Conservation (phyloP, 1,140 invertebrate genomes). For the Meteorus sp. region DNA sequence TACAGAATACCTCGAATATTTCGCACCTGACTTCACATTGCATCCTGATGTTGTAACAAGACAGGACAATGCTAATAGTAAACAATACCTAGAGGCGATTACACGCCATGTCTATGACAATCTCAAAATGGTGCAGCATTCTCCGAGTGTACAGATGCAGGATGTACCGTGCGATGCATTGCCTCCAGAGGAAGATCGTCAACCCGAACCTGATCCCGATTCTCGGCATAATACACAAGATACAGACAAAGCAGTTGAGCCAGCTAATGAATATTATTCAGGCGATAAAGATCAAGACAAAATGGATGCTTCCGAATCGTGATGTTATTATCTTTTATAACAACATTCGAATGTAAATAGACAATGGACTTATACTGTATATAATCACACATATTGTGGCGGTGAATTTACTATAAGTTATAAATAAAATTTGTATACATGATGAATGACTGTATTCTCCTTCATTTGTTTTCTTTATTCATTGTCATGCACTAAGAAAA, state of each 20-base stretch:
- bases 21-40: slow-evolving; percentile 91
- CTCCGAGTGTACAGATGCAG: slow-evolving; percentile 91
- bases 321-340: slow-evolving; percentile 30
- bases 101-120: slow-evolving; percentile 81
- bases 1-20: slow-evolving; percentile 94
- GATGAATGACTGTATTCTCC: background rate
- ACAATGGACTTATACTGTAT: background rate
- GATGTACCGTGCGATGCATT: slow-evolving; percentile 81
- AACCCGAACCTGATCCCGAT: slow-evolving; percentile 82
- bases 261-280: slow-evolving; percentile 91
- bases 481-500: background rate
- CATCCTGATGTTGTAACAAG: slow-evolving; percentile 85
- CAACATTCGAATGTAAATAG: background rate
- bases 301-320: slow-evolving; percentile 53
- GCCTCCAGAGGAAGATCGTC: slow-evolving; percentile 68
- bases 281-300: slow-evolving; percentile 84
- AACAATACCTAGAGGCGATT: slow-evolving; percentile 88
- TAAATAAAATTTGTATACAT: background rate
- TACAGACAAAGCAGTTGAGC: slow-evolving; percentile 82
- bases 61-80: slow-evolving; percentile 90
- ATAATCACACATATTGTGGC: background rate
- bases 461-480: background rate
- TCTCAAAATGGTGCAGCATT: slow-evolving; percentile 85
- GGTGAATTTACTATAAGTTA: background rate
- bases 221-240: slow-evolving; percentile 78